These are phyloP conservation scores for Microdon myrmicae DNA, from an alignment of 2,888 invertebrate species.

Conservation along the genomic window DNA sequence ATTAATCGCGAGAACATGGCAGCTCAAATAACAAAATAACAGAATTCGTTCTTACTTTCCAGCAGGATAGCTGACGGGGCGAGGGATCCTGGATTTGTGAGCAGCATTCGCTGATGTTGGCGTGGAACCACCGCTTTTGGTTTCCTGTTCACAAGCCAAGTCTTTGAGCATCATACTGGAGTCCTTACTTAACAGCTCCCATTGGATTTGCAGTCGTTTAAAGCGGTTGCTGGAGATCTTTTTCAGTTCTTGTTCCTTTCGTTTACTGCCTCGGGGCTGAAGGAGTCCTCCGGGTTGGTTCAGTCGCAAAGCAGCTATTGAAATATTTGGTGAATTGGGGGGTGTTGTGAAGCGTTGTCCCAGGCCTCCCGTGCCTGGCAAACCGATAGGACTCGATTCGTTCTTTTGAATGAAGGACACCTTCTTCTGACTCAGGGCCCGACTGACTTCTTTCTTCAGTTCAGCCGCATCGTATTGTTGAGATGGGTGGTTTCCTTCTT, in stretches of 20 bases:
- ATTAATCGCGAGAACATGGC: conserved; percentile 6
- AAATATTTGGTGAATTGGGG: conserved; percentile 81
- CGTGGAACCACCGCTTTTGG: conserved; percentile 66
- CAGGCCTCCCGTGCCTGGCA: conserved; percentile 30
- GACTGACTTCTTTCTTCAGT: conserved; percentile 66
- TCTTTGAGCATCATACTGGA: conserved; percentile 64
- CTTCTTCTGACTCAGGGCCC: conserved; percentile 66
- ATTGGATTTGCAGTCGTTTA: conserved; percentile 66
- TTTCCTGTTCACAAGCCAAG: conserved; percentile 63
- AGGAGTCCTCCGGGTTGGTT: conserved; percentile 44
- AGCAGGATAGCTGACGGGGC: conserved; percentile 67
- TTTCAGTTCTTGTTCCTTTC: conserved; percentile 61
- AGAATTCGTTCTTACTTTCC: conserved; percentile 61
- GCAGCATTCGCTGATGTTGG: conserved; percentile 63
- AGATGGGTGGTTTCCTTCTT: conserved; percentile 57
- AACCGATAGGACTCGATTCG: conserved; percentile 33
- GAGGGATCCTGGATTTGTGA: conserved; percentile 65
- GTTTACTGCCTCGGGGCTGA: conserved; percentile 53
- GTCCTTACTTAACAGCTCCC: conserved; percentile 67
- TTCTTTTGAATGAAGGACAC: conserved; percentile 64
- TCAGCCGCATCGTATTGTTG: conserved; percentile 64
- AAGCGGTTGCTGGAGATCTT: conserved; percentile 67
- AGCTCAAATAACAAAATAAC: neutral
- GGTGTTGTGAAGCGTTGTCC: conserved; percentile 71
- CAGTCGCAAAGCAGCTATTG: conserved; percentile 66